Evolutionary conservation across 2,888 invertebrate species (phyloP).

Genomic region (Rhingia rostrata): DNA sequence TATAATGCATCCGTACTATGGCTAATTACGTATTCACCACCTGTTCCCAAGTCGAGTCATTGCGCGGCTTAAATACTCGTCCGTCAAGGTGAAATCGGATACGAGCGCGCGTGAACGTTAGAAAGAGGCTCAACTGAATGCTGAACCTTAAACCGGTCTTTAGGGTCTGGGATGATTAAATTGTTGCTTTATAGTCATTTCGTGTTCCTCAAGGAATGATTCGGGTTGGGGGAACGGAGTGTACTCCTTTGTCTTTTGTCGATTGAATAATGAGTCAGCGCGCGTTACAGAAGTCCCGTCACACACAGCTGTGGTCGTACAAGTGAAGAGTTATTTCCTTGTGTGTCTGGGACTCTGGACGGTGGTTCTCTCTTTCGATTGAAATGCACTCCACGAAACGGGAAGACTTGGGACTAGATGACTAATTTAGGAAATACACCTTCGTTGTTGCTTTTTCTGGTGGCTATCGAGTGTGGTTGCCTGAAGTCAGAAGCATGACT

Average conservation of each 20-base stretch:
- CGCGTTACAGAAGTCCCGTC: constrained; percentile 39
- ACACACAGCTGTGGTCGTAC: constrained; percentile 39
- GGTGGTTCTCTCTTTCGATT: constrained; percentile 25
- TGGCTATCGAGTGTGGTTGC: background rate
- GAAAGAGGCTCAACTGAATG: constrained; percentile 10
- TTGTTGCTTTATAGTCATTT: constrained; percentile 48
- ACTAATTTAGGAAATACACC: constrained; percentile 55
- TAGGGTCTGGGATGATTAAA: constrained; percentile 61
- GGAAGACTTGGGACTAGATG: constrained; percentile 46
- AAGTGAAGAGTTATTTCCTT: constrained; percentile 59
- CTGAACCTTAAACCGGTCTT: constrained; percentile 65
- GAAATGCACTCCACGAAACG: constrained; percentile 59
- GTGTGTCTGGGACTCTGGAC: constrained; percentile 30
- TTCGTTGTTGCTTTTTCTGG: background rate
- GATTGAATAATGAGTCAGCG: constrained; percentile 63
- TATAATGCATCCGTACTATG: constrained; percentile 66
- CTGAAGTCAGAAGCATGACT: background rate
- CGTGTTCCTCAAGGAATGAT: background rate
- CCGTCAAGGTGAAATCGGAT: constrained; percentile 73
- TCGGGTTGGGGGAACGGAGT: background rate
- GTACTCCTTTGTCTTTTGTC: constrained; percentile 51
- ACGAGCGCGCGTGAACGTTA: constrained; percentile 57
- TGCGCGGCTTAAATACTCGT: constrained; percentile 61
- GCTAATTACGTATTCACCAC: constrained; percentile 73
- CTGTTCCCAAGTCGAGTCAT: constrained; percentile 67